A percentile compares a stretch with the other conserved stretches of the same genome.
Conservation (phyloP, 2,113 vertebrate species). For the Myrmecophaga tridactyla region DNA sequence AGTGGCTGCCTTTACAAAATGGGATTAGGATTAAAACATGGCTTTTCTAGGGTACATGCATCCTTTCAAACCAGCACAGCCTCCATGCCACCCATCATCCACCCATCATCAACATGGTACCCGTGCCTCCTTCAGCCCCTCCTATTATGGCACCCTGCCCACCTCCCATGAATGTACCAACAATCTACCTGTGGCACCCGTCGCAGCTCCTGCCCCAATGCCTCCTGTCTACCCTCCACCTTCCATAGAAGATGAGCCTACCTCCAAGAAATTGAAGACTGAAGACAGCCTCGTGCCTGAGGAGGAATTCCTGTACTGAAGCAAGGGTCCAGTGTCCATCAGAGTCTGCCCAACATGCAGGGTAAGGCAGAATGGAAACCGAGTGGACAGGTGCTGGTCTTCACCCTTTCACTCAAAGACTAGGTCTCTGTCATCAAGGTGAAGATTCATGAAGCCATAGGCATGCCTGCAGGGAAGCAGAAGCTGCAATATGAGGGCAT, state of each 20-base stretch:
- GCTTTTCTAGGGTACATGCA: too few relatives aligned
- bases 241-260: slow-evolving; percentile 94
- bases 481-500: slow-evolving; percentile 99
- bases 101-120: slow-evolving; percentile 96
- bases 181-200: slow-evolving; percentile 92
- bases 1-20: too few relatives aligned
- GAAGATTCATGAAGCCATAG: slow-evolving; percentile 98
- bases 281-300: slow-evolving; percentile 98
- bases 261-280: slow-evolving; percentile 96
- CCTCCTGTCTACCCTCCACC: slow-evolving; percentile 92
- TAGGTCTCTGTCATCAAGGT: slow-evolving; percentile 99
- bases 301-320: slow-evolving; percentile 96
- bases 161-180: slow-evolving; percentile 96
- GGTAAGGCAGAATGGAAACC: slow-evolving; percentile 99
- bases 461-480: slow-evolving; percentile 98
- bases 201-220: slow-evolving; percentile 87
- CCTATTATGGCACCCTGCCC: slow-evolving; percentile 96
- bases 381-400: slow-evolving; percentile 94
- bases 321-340: slow-evolving; percentile 97
- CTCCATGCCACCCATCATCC: slow-evolving; percentile 96
- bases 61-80: too few relatives aligned
- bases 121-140: slow-evolving; percentile 92
- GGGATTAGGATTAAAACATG: too few relatives aligned
- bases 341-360: slow-evolving; percentile 99
- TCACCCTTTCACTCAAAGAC: slow-evolving; percentile 96